Evolutionary conservation across 2,113 vertebrate genomes (phyloP).

Genomic region (Planiliza haematocheilus): DNA sequence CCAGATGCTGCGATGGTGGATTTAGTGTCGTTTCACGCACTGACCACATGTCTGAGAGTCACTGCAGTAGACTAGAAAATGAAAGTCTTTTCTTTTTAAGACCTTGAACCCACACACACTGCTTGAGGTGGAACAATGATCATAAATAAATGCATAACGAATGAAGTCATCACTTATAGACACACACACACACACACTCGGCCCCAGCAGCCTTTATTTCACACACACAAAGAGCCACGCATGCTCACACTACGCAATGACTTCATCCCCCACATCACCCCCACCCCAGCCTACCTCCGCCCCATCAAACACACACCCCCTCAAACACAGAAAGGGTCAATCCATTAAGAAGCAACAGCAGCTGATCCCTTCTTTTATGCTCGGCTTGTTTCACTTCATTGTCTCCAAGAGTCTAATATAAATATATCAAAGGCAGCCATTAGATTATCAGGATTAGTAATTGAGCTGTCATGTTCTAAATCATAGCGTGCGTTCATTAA

Average conservation of each 20-base stretch:
- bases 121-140: slow-evolving; percentile 37
- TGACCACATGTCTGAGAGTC: slow-evolving; percentile 1
- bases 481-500: slow-evolving; percentile 21
- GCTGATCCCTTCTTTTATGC: slow-evolving; percentile 72
- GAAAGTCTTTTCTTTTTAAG: not conserved
- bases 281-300: no score
- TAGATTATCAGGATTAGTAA: slow-evolving; percentile 52
- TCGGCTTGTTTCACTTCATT: slow-evolving; percentile 45
- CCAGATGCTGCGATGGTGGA: no score
- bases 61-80: not conserved
- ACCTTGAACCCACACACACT: not conserved
- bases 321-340: slow-evolving; percentile 60
- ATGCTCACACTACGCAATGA: slow-evolving; percentile 77
- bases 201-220: slow-evolving; percentile 58
- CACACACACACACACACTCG: slow-evolving; percentile 39
- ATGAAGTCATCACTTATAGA: slow-evolving; percentile 73
- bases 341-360: slow-evolving; percentile 72
- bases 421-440: slow-evolving; percentile 50
- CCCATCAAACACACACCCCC: slow-evolving; percentile 54
- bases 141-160: slow-evolving; percentile 76
- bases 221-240: slow-evolving; percentile 69
- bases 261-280: slow-evolving; percentile 80
- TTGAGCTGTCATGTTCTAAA: slow-evolving; percentile 16
- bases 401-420: slow-evolving; percentile 41
- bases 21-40: not conserved